These are phyloP conservation scores for Megaceryle maxima DNA, from an alignment of 2,113 vertebrate species.

Conservation along the genomic window DNA sequence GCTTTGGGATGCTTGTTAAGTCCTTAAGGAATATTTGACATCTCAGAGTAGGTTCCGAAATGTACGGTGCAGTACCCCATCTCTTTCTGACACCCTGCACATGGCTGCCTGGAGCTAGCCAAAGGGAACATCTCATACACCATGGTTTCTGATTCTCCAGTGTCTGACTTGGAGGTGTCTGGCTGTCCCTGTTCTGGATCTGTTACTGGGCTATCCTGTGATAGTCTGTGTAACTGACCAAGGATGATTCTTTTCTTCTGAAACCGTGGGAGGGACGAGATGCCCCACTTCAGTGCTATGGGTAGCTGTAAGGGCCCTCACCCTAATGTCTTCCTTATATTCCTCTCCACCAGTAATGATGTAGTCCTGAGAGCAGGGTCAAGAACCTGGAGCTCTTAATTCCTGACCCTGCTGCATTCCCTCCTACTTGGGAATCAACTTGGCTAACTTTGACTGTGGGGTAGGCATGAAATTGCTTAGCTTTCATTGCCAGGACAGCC, in stretches of 20 bases:
- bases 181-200: not conserved
- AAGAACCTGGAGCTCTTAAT: not conserved
- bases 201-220: not conserved
- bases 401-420: not conserved
- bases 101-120: not conserved
- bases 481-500: not conserved
- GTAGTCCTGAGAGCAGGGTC: not conserved
- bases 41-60: not conserved
- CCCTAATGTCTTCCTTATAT: not conserved
- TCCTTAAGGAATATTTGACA: not conserved
- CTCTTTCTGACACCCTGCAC: not conserved
- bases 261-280: not conserved
- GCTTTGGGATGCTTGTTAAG: not conserved
- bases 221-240: not conserved
- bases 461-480: not conserved
- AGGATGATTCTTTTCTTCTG: not conserved
- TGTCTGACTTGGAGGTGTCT: not conserved
- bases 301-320: not conserved
- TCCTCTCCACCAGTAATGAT: not conserved
- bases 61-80: not conserved
- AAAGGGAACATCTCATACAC: accelerated
- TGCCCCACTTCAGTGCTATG: not conserved
- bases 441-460: not conserved
- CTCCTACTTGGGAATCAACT: not conserved
- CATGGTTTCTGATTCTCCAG: not conserved